Percentiles rank a stretch among this genome's conserved stretches.
Evolutionary conservation across 2,113 vertebrate genomes (phyloP).

Genomic region (Chrysemys picta): DNA sequence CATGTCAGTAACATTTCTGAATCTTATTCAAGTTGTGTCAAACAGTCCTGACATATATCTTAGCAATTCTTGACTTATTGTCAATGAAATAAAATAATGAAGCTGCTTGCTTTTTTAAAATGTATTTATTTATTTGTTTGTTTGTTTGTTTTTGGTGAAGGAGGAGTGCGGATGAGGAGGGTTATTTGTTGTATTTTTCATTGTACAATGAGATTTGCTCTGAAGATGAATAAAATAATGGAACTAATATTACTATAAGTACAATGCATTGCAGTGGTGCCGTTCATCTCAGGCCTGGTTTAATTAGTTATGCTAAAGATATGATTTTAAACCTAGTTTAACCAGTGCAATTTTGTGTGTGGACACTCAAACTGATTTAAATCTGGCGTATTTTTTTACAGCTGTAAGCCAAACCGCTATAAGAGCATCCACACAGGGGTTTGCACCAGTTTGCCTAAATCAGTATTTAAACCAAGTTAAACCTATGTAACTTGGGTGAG

Average conservation of each 20-base stretch:
- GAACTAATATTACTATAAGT: neutral
- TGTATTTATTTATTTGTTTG: neutral
- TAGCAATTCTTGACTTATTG: conserved; percentile 63
- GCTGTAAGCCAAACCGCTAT: conserved; percentile 11
- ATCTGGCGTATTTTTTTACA: neutral
- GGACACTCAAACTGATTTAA: neutral
- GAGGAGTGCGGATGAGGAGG: neutral
- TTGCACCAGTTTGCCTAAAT: neutral
- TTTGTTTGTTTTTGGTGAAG: neutral
- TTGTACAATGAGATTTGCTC: neutral
- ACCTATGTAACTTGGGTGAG: neutral
- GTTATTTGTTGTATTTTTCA: conserved; percentile 55
- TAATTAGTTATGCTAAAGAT: neutral
- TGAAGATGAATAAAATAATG: conserved; percentile 63
- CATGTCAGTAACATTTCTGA: conserved; percentile 59
- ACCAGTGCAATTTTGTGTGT: neutral
- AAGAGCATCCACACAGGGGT: neutral
- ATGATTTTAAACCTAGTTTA: neutral
- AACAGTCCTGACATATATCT: conserved; percentile 66
- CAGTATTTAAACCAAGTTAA: neutral
- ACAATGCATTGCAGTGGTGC: neutral
- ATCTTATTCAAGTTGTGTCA: conserved; percentile 69
- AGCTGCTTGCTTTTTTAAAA: conserved; percentile 36
- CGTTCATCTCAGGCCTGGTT: neutral
- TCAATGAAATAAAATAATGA: conserved; percentile 59